A percentile compares a stretch with the other conserved stretches of the same genome.
Evolutionary conservation across 2,888 invertebrate species (phyloP).

Genomic region (Pecten maximus): DNA sequence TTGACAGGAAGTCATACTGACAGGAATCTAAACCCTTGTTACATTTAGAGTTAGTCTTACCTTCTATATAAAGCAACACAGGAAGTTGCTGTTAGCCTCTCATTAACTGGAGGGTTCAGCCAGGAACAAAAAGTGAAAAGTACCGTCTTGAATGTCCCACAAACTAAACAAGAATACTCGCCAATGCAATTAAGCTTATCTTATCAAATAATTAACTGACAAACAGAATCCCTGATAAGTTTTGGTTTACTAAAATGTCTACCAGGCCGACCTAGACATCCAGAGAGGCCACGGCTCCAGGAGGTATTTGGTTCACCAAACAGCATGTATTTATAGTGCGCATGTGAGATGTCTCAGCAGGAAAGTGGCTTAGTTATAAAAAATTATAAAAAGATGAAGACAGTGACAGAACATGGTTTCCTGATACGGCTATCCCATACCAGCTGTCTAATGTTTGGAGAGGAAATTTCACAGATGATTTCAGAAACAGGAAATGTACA

Average conservation of each 20-base stretch:
- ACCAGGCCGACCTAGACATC: not conserved
- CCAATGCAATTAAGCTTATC: not conserved
- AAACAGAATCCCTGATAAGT: slow-evolving; percentile 1
- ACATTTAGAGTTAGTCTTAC: no score
- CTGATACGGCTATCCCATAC: not conserved
- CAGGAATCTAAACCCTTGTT: no score
- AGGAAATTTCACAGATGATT: not conserved
- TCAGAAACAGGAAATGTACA: slow-evolving; percentile 22
- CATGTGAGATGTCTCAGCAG: not conserved
- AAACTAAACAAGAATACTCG: not conserved
- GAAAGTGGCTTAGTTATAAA: slow-evolving; percentile 1
- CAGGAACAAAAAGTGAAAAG: not conserved
- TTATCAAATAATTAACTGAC: slow-evolving; percentile 27
- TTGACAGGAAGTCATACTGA: no score
- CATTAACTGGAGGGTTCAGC: not conserved
- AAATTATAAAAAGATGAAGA: slow-evolving; percentile 14
- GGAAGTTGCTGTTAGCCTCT: not conserved
- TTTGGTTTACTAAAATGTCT: not conserved
- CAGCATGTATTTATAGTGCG: not conserved
- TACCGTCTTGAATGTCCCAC: not conserved
- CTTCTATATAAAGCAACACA: not conserved
- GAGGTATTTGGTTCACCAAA: not conserved
- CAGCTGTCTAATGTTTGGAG: not conserved
- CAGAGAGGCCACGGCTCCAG: not conserved
- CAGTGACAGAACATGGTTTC: not conserved